Base-by-base conservation (phyloP, 92 coral and sea anemone genomes). In the Palythoa caribaeorum region DNA sequence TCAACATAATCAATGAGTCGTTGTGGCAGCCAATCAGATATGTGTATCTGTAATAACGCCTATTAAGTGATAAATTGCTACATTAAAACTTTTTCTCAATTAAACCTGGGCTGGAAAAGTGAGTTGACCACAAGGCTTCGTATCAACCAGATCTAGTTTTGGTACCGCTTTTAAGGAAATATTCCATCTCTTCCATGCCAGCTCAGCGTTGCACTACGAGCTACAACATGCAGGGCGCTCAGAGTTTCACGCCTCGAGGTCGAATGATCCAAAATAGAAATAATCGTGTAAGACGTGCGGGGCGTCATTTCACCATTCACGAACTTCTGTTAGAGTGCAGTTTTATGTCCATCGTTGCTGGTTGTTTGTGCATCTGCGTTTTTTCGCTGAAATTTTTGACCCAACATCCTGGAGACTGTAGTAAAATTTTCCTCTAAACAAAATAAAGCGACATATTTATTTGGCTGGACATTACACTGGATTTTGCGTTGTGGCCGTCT, bases 311-410 rank as follows among this genome's bases (percentile, higher is more conserved):
- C 21, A 17, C 70, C 10, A 63, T 63, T 63, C 70, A 63, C 36
- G 70, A 63, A 63, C 37, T 63, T 17, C 20, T 63, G 9, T 63
- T 63, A 9, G 70, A 63, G 20, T 63, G 70, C 10, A 63, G 70
- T 63, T 63, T 63, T 63, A 63, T 63, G 70, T 63, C 70, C 70
- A 63, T 63, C 70, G 70, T 63, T 63, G 70, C 28, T 16, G 70
- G 70, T 2, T 63, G 70, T n/a, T 63, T 63, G 9, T 63, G 70
- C 35, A 63, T 63, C 28, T 63, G 70, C 2, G n/a, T 63, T 63
- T 63, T n/a, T 21, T 63, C 70, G 20, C 70, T 63, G 28, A 63
- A 63, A 17, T 17, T n/a, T 63, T n/a, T 63, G 4, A 7, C 35
- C 70, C 70, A 63, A n/a, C 70, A 63, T 63, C 7, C 8, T 6